These are phyloP conservation scores for Tethya wilhelma DNA, from an alignment of 37 sponge, comb jelly and placozoan genomes.

Conservation along the genomic window DNA sequence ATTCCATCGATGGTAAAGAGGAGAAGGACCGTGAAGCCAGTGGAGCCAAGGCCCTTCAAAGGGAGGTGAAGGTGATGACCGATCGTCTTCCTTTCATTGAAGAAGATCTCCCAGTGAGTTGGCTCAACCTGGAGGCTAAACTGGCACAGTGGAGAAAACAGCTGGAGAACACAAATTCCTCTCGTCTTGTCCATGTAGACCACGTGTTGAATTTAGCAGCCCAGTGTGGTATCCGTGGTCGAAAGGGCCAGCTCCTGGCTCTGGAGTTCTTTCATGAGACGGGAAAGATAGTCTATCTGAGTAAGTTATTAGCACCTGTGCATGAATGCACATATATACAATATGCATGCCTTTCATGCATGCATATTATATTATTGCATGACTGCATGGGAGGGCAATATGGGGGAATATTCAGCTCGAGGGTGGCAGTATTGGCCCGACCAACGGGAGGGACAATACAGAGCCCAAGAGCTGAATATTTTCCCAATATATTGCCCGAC, in stretches of 20 bases:
- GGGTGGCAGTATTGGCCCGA: no score
- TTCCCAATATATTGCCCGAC: no score
- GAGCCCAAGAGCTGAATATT: no score
- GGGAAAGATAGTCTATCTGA: conserved; percentile 35
- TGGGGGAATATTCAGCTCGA: no score
- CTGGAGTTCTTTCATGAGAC: conserved; percentile 72
- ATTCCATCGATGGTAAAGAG: conserved; percentile 24
- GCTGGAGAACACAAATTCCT: background rate
- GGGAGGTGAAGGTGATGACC: conserved; percentile 5
- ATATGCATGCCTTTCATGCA: no score
- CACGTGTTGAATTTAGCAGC: background rate
- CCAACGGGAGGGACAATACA: no score
- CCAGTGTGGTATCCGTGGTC: background rate
- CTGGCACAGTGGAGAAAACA: background rate
- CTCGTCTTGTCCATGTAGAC: background rate
- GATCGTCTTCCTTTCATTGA: conserved; percentile 23
- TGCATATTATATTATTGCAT: no score
- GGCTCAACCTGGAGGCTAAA: conserved; percentile 36
- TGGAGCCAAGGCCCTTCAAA: conserved; percentile 40
- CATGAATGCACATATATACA: no score
- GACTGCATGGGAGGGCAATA: no score
- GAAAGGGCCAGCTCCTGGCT: conserved; percentile 25
- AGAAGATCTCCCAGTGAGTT: conserved; percentile 44
- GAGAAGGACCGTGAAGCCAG: conserved; percentile 14
- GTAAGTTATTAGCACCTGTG: no score